Evolutionary conservation across 2,888 invertebrate species (phyloP).

Genomic region (Zele albiditarsus): DNA sequence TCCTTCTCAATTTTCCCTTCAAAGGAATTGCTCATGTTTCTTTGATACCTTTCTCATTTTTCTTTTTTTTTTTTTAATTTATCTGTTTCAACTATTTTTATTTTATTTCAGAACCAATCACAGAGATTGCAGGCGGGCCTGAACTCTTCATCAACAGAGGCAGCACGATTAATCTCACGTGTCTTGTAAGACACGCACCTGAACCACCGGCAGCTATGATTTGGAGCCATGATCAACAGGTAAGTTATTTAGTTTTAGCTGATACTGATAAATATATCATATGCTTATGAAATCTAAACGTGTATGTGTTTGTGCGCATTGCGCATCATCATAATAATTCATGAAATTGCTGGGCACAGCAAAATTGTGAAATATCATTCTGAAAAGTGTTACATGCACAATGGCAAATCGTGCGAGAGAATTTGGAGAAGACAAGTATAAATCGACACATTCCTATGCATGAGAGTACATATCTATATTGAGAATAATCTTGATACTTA

Average conservation of each 20-base stretch:
- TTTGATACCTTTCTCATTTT: neutral
- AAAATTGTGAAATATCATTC: neutral
- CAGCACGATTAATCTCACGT: constrained; percentile 90
- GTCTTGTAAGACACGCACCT: constrained; percentile 85
- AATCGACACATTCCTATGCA: neutral
- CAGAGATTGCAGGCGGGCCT: constrained; percentile 85
- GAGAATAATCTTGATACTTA: neutral
- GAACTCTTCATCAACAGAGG: constrained; percentile 88
- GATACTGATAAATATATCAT: constrained; percentile 41
- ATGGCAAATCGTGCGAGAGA: neutral
- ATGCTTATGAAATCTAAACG: constrained; percentile 2
- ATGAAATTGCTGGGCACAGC: neutral
- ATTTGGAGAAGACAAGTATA: neutral
- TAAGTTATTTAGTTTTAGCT: constrained; percentile 58
- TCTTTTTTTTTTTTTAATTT: neutral
- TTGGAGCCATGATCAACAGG: constrained; percentile 85
- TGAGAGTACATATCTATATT: neutral
- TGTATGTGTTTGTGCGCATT: neutral
- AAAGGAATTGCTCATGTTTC: constrained; percentile 14
- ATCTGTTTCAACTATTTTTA: neutral
- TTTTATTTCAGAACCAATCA: constrained; percentile 81
- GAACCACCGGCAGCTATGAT: constrained; percentile 86
- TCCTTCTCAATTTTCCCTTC: neutral
- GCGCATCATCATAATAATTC: neutral
- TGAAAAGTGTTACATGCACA: neutral